phyloP scores from a whole-genome alignment of 2,797 vertebrate genomes.

The Halcyon leucocephala region DNA sequence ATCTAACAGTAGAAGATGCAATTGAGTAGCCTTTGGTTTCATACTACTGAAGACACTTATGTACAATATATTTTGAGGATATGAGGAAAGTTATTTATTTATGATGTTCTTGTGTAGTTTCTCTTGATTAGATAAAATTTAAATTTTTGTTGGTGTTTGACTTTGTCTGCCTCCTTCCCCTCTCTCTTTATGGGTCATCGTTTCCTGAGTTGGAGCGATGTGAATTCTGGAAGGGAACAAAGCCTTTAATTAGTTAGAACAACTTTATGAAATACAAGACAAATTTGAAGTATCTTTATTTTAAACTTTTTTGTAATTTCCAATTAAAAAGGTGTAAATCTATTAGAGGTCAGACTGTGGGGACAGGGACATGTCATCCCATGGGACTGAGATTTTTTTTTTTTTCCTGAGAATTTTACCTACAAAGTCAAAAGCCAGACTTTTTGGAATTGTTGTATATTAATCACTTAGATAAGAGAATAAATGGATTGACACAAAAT shows the following conservation, averaged over 20 bases:
- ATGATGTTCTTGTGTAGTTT: background rate
- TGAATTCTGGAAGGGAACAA: background rate
- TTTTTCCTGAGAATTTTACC: background rate
- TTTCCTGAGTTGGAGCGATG: background rate
- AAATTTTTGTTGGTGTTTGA: background rate
- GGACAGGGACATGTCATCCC: background rate
- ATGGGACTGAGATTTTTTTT: background rate
- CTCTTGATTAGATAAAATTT: background rate
- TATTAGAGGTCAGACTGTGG: background rate
- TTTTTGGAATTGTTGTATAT: background rate
- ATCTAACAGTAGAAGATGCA: slow-evolving; percentile 56
- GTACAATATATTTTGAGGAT: background rate
- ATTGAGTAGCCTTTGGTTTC: background rate
- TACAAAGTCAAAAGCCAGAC: background rate
- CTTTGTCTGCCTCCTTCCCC: rapidly evolving
- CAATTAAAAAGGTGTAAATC: background rate
- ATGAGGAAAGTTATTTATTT: background rate
- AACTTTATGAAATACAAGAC: background rate
- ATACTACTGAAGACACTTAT: background rate
- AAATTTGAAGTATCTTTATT: background rate
- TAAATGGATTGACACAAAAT: background rate
- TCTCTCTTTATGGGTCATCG: background rate
- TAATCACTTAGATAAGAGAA: background rate
- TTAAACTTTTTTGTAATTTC: background rate
- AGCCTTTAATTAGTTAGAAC: background rate